Evolutionary conservation across 2,888 invertebrate species (phyloP).

Genomic region (Nomada flava): DNA sequence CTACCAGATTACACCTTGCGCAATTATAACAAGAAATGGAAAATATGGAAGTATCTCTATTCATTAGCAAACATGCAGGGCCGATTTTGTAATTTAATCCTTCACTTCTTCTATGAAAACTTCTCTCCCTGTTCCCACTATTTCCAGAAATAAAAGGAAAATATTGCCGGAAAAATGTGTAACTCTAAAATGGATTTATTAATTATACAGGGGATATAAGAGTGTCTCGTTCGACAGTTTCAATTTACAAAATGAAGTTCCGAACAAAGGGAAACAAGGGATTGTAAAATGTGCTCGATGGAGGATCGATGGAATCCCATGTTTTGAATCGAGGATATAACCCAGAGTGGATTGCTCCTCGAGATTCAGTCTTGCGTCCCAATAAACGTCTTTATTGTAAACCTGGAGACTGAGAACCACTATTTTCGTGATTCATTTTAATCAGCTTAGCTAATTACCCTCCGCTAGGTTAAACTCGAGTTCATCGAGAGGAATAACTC

Average conservation of each 20-base stretch:
- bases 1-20: slow-evolving; percentile 24
- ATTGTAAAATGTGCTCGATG: slow-evolving; percentile 7
- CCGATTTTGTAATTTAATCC: neutral
- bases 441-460: slow-evolving; percentile 7
- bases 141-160: no score
- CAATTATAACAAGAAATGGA: neutral
- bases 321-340: slow-evolving; percentile 32
- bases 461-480: neutral
- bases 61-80: slow-evolving; percentile 32
- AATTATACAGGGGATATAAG: neutral
- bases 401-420: no score
- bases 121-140: no score
- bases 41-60: neutral
- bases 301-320: slow-evolving; percentile 34
- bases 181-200: neutral
- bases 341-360: slow-evolving; percentile 39
- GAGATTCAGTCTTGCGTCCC: neutral
- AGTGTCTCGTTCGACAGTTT: neutral
- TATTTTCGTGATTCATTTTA: slow-evolving; percentile 12
- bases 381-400: slow-evolving; percentile 6
- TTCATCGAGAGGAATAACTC: neutral
- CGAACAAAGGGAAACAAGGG: neutral
- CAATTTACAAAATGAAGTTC: slow-evolving; percentile 52
- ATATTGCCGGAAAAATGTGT: neutral
- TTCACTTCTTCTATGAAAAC: no score